A percentile compares a stretch with the other conserved stretches of the same genome.
Conservation (phyloP, 2,888 invertebrate genomes). For the Oxycera nigricornis region DNA sequence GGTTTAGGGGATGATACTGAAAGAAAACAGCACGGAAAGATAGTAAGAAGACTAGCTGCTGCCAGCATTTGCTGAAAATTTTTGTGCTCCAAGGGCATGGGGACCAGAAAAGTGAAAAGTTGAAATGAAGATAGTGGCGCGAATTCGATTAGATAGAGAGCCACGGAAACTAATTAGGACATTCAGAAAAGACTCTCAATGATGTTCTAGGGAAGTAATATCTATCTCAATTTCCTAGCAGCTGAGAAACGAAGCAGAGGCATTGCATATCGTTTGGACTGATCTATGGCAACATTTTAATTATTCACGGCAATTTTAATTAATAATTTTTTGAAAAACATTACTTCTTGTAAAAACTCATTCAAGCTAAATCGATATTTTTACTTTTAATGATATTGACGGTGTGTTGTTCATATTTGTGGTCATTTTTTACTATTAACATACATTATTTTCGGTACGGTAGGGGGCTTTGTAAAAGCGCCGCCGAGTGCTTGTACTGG, state of each 20-base stretch:
- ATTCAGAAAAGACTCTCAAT: neutral
- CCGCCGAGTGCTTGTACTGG: too few species aligned
- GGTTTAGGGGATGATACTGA: neutral
- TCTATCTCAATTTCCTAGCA: neutral
- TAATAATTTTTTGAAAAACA: too few species aligned
- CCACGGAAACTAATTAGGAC: conserved; percentile 28
- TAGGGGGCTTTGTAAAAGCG: too few species aligned
- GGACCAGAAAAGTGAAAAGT: neutral
- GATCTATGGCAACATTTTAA: too few species aligned
- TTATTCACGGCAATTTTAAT: too few species aligned
- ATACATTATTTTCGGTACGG: too few species aligned
- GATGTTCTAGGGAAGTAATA: neutral
- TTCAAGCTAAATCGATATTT: too few species aligned
- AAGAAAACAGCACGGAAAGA: neutral
- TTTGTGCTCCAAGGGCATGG: neutral
- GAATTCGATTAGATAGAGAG: conserved; percentile 29
- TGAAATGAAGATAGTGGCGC: neutral
- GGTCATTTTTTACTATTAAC: too few species aligned
- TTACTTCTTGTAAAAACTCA: too few species aligned
- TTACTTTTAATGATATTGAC: too few species aligned
- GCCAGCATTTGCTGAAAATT: neutral
- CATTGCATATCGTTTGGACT: too few species aligned
- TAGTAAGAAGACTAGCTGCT: neutral
- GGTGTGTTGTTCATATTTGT: too few species aligned
- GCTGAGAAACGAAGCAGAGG: neutral